A percentile compares a stretch with the other conserved stretches of the same genome.
Evolutionary conservation across 2,888 invertebrate genomes (phyloP).

Genomic region (Andrena haemorrhoa): DNA sequence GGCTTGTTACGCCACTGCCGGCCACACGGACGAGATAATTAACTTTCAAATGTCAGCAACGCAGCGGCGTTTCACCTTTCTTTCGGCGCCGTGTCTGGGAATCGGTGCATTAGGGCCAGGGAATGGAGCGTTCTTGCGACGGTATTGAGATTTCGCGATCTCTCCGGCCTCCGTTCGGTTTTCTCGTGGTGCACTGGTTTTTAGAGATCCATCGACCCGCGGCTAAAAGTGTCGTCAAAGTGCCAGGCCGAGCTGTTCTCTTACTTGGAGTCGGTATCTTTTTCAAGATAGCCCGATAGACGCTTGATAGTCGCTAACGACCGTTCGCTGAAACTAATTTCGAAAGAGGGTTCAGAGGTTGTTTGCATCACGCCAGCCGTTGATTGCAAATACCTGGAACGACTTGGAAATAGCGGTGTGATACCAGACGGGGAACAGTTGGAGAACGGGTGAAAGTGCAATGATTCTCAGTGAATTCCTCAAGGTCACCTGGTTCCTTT

Average conservation of each 20-base stretch:
- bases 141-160: constrained; percentile 15
- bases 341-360: constrained; percentile 52
- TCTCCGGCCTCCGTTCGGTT: background rate
- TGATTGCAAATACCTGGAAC: constrained; percentile 42
- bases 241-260: too few relatives aligned
- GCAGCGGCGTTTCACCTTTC: constrained; percentile 21
- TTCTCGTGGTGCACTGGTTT: background rate
- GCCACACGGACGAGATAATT: constrained; percentile 49
- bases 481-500: constrained; percentile 63
- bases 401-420: constrained; percentile 29
- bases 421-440: constrained; percentile 57
- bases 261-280: too few relatives aligned
- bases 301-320: constrained; percentile 2
- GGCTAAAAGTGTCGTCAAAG: background rate
- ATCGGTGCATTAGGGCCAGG: constrained; percentile 1
- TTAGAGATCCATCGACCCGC: background rate
- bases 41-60: constrained; percentile 52
- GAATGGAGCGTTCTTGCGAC: constrained; percentile 13
- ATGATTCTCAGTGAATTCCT: constrained; percentile 44
- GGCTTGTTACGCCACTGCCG: constrained; percentile 45
- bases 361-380: constrained; percentile 8
- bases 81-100: background rate
- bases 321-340: constrained; percentile 31
- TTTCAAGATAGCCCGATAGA: too few relatives aligned
- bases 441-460: constrained; percentile 65